Percentiles rank a stretch among this genome's conserved stretches.
phyloP scores from a whole-genome alignment of 1,140 invertebrate genomes.

The Babylonia areolata region DNA sequence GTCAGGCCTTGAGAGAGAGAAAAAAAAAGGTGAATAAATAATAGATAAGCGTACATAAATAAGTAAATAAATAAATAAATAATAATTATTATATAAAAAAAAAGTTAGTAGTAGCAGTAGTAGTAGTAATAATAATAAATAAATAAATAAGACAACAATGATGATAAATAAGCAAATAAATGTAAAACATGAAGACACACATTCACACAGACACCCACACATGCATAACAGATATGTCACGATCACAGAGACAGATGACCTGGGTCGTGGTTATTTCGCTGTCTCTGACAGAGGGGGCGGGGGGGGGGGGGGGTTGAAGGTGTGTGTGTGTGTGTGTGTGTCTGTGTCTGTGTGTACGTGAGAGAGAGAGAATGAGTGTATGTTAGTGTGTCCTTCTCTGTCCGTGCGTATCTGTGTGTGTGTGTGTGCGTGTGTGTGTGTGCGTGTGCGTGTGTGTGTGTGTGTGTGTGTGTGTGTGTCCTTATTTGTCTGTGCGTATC shows the following conservation, averaged over 20 bases:
- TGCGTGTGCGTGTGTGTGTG: not conserved
- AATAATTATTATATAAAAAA: no score
- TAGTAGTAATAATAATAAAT: no score
- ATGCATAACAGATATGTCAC: no score
- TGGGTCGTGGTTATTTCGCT: not conserved
- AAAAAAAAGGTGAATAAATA: no score
- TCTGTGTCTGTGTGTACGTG: not conserved
- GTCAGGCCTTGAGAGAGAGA: no score
- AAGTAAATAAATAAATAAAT: no score
- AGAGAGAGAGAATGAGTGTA: not conserved
- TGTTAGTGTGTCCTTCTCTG: not conserved
- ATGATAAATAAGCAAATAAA: no score
- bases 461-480: not conserved
- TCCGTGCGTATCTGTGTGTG: not conserved
- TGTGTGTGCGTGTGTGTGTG: not conserved
- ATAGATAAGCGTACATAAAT: no score
- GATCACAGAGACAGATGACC: not conserved
- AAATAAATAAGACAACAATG: no score
- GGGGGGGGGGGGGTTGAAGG: not conserved
- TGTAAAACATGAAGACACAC: no score
- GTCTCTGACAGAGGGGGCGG: not conserved
- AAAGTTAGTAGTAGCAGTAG: no score
- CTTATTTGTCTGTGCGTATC: not conserved
- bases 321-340: conserved; percentile 6
- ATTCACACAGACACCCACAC: no score